Evolutionary conservation across 2,113 vertebrate genomes (phyloP), one percentile per base, ranked within the genome.

Genomic region (Bambusicola thoracicus): DNA sequence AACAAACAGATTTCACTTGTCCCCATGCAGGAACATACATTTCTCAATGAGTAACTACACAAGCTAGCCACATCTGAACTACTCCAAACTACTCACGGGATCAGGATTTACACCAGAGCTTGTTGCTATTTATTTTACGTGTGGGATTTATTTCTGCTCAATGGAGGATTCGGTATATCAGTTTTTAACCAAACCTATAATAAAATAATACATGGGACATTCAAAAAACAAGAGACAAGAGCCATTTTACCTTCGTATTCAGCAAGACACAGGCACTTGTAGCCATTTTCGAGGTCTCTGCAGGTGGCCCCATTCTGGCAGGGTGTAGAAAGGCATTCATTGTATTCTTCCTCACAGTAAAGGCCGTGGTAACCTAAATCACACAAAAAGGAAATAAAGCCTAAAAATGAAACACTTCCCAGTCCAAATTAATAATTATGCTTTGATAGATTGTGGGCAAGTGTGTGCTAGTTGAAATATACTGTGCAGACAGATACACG

Each of bases 321-420:
- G 14, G 99, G 99, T 1, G 98, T 98, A 3, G 99, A 99, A 81
- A 99, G 97, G 91, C 99, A 99, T 94, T 99, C 99, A 1, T 99
- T 99, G 87, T 99, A 98, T 68, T 99, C 99, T 89, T 99, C 99
- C 87, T 99, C 99, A 83, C 99, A 99, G 94, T 99, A 99, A 92
- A 99, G 98, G 43, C 99, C 99, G 4, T 99, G 99, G 98, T 99
- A 99, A 86, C 99, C 99, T 99, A 85, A 65, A 90, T 74, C 80
- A 80, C 86, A 93, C 2, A 13, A 18, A 76, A 8, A 86, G 30
- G 81, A 87, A 90, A 93, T 27, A 22, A 73, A 81, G 84, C 25
- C 6, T n/a, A n/a, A n/a, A n/a, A n/a, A 67, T 75, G 30, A 79
- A 83, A 61, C n/a, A 19, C 27, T 55, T 68, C 6, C 25, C 72